A percentile compares a stretch with the other conserved stretches of the same genome.
phyloP scores from a whole-genome alignment of 2,888 invertebrate genomes.

The Girardia tigrina region DNA sequence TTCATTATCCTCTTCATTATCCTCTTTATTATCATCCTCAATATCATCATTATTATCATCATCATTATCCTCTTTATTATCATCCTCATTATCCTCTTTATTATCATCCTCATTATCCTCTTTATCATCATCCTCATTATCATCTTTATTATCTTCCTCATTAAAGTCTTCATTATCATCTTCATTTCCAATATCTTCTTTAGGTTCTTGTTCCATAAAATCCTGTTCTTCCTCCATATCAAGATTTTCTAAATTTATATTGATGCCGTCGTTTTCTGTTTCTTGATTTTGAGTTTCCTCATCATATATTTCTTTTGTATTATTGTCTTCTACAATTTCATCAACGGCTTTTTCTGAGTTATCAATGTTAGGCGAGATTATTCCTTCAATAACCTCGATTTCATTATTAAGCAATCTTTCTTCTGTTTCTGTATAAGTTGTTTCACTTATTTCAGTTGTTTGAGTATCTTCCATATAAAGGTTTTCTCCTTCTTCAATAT shows the following conservation, averaged over 20 bases:
- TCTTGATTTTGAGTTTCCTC: not conserved
- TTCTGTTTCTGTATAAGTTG: not conserved
- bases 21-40: not conserved
- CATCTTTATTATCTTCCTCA: not conserved
- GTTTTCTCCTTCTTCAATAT: not conserved
- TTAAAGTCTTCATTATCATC: not conserved
- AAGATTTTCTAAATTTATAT: no score
- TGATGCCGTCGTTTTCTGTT: not conserved
- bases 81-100: not conserved
- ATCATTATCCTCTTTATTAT: not conserved
- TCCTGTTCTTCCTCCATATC: no score
- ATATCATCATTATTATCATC: not conserved
- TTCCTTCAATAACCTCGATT: no score
- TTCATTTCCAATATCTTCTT: not conserved
- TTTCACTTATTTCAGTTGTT: not conserved
- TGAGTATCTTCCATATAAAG: not conserved
- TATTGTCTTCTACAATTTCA: not conserved
- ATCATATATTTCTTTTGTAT: not conserved
- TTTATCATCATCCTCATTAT: not conserved
- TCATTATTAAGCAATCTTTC: no score
- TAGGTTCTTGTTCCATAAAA: not conserved
- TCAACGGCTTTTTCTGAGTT: not conserved
- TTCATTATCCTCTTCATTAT: not conserved
- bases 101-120: not conserved
- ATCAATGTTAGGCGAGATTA: no score